Evolutionary conservation across 2,888 invertebrate genomes (phyloP).

Genomic region (Drosophila affinis): DNA sequence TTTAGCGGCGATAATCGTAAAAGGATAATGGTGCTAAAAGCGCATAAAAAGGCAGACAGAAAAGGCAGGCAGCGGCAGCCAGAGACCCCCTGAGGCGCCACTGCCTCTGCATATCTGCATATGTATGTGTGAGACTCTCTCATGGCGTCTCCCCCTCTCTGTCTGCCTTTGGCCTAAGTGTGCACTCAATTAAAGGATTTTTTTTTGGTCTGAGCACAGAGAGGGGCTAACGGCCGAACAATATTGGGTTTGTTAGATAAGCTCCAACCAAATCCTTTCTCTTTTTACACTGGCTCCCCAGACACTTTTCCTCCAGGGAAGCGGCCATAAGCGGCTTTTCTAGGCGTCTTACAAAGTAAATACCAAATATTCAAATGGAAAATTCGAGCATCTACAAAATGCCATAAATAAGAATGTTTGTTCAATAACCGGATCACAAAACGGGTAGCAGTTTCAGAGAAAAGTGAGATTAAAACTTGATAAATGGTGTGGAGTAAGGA

Average conservation of each 20-base stretch:
- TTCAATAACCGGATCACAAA: background rate
- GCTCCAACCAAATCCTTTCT: slow-evolving; percentile 7
- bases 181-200: slow-evolving; percentile 78
- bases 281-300: background rate
- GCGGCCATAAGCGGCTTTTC: slow-evolving; percentile 19
- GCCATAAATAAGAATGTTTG: background rate
- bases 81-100: slow-evolving; percentile 3
- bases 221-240: slow-evolving; percentile 51
- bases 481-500: background rate
- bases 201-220: slow-evolving; percentile 43
- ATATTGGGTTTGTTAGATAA: slow-evolving; percentile 59
- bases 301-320: background rate
- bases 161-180: slow-evolving; percentile 61
- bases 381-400: background rate
- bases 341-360: background rate
- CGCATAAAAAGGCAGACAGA: slow-evolving; percentile 68
- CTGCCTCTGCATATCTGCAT: background rate
- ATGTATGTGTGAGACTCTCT: background rate
- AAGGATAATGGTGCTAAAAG: slow-evolving; percentile 79
- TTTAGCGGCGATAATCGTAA: slow-evolving; percentile 79
- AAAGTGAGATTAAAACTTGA: background rate
- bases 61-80: slow-evolving; percentile 26
- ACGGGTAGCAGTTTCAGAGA: background rate
- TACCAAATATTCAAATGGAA: background rate
- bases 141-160: slow-evolving; percentile 1